Percentiles rank a stretch among this genome's conserved stretches.
Conservation (phyloP, 2,113 vertebrate species). For the Hepsetus odoe region DNA sequence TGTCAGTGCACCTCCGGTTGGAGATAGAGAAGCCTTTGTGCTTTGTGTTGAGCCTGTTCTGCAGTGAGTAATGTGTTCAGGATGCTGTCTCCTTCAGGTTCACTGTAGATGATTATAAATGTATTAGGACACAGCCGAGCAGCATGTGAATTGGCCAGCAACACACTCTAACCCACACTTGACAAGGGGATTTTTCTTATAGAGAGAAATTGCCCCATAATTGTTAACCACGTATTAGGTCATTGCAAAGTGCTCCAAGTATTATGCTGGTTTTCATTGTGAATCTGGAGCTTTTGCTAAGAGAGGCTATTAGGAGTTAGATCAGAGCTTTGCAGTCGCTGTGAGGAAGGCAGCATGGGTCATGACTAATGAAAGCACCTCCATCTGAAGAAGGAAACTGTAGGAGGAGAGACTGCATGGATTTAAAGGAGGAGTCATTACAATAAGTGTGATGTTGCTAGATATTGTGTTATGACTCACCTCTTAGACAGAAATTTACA, state of each 20-base stretch:
- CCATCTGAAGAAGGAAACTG: background rate
- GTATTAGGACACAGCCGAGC: background rate
- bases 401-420: background rate
- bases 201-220: background rate
- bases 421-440: conserved; percentile 10
- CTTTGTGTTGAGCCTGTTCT: conserved; percentile 11
- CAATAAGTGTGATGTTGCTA: background rate
- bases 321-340: background rate
- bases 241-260: background rate
- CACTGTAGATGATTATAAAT: conserved; percentile 22
- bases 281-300: background rate
- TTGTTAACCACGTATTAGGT: conserved; percentile 20
- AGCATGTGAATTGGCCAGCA: background rate
- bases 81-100: conserved; percentile 12
- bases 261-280: conserved; percentile 11
- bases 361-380: conserved; percentile 2
- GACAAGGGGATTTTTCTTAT: background rate
- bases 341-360: background rate
- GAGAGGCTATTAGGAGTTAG: background rate
- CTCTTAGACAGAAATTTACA: conserved; percentile 9
- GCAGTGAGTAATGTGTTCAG: conserved; percentile 26
- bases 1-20: conserved; percentile 12
- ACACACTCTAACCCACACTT: background rate
- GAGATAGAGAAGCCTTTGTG: conserved; percentile 46
- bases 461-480: conserved; percentile 37